phyloP scores from a whole-genome alignment of 2,113 vertebrate species.

The Callospermophilus lateralis region DNA sequence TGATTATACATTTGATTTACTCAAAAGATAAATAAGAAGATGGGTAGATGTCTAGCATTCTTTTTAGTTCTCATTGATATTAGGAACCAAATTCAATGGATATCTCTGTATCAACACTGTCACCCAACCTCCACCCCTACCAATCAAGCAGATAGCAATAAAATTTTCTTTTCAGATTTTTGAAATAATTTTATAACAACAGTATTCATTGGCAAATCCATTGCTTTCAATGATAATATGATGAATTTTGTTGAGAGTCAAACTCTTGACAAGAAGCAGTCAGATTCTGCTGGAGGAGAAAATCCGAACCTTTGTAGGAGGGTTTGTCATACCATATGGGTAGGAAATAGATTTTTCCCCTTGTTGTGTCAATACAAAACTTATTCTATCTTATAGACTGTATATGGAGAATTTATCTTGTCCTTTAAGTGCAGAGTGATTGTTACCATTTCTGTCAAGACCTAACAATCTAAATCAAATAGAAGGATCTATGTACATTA shows the following conservation, averaged over 20 bases:
- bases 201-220: not conserved
- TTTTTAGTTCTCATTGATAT: not conserved
- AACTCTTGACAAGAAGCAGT: not conserved
- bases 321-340: not conserved
- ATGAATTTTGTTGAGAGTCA: not conserved
- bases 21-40: not conserved
- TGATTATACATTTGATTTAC: not conserved
- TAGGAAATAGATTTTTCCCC: no score
- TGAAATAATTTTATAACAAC: not conserved
- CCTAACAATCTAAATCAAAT: no score
- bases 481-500: no score
- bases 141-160: not conserved
- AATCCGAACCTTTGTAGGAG: not conserved
- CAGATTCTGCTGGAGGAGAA: not conserved
- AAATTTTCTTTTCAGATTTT: not conserved
- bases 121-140: not conserved
- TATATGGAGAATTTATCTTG: no score
- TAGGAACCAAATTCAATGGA: not conserved
- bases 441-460: no score
- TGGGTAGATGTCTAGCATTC: not conserved
- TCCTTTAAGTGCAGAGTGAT: no score
- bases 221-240: not conserved
- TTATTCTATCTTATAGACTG: no score
- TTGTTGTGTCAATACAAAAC: no score
- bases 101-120: not conserved